Conservation (phyloP, 1,140 invertebrate genomes). For the Microplitis mediator region DNA sequence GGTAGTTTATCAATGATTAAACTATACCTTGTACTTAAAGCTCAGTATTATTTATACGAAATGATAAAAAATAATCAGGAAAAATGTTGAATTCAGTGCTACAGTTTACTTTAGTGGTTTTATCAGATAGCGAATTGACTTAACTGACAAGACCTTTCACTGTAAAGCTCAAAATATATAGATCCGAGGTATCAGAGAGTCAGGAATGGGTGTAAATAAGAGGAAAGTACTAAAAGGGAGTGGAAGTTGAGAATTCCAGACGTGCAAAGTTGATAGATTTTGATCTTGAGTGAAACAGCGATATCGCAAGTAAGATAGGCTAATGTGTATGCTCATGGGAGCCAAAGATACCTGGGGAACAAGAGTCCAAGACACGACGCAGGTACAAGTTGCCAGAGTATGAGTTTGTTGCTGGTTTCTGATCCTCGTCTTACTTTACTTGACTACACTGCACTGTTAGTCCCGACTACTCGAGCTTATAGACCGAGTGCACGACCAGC, state of each 20-base stretch:
- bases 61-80: no score
- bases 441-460: conserved; percentile 15
- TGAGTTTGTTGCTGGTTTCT: neutral
- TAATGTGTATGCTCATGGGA: conserved; percentile 28
- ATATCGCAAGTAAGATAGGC: conserved; percentile 35
- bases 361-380: conserved; percentile 25
- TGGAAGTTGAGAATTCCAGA: conserved; percentile 16
- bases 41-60: no score
- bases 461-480: no score
- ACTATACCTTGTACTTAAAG: neutral
- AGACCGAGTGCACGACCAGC: conserved; percentile 36
- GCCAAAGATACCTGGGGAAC: neutral
- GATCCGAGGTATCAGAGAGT: neutral
- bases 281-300: conserved; percentile 23
- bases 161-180: neutral
- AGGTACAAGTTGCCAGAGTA: conserved; percentile 45
- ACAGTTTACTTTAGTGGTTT: neutral
- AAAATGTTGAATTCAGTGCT: no score
- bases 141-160: neutral
- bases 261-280: conserved; percentile 17
- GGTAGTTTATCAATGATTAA: neutral
- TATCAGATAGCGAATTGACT: neutral
- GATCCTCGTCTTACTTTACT: neutral
- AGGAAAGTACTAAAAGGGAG: neutral
- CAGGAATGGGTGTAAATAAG: neutral